Conservation (phyloP, 2,888 invertebrate genomes). For the Phaedon cochleariae region DNA sequence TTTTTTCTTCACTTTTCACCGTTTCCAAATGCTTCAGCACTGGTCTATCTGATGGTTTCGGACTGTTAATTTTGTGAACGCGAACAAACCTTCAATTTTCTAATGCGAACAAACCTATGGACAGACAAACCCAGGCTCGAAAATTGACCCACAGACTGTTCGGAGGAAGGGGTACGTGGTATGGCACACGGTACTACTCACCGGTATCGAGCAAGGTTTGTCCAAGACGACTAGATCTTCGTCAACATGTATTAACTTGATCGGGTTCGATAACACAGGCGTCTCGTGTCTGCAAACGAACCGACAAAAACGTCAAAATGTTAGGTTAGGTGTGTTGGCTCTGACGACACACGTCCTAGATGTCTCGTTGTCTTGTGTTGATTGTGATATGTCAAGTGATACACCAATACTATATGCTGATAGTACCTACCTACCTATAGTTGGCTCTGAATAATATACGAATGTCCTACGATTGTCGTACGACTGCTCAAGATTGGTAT, state of each 20-base stretch:
- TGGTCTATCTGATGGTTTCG: no score
- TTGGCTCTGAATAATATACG: no score
- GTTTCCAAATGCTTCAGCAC: no score
- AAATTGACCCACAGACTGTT: not conserved
- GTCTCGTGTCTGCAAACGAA: conserved; percentile 80
- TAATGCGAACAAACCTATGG: no score
- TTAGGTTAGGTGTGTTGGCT: conserved; percentile 7
- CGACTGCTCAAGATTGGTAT: no score
- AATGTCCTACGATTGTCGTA: no score
- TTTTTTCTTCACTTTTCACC: no score
- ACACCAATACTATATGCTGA: no score
- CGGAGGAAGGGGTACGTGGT: not conserved
- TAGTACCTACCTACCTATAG: no score
- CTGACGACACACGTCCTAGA: conserved; percentile 18
- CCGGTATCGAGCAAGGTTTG: conserved; percentile 90
- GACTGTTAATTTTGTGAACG: no score
- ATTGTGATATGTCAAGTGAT: not conserved
- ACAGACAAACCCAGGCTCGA: not conserved
- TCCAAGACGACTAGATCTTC: conserved; percentile 88
- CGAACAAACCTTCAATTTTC: no score
- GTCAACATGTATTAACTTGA: conserved; percentile 84
- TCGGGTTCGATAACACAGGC: conserved; percentile 81
- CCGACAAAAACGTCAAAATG: conserved; percentile 39
- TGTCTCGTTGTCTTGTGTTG: conserved; percentile 22
- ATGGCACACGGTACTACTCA: conserved; percentile 65